phyloP scores from a whole-genome alignment of 2,888 invertebrate genomes.

The Tachina fera region DNA sequence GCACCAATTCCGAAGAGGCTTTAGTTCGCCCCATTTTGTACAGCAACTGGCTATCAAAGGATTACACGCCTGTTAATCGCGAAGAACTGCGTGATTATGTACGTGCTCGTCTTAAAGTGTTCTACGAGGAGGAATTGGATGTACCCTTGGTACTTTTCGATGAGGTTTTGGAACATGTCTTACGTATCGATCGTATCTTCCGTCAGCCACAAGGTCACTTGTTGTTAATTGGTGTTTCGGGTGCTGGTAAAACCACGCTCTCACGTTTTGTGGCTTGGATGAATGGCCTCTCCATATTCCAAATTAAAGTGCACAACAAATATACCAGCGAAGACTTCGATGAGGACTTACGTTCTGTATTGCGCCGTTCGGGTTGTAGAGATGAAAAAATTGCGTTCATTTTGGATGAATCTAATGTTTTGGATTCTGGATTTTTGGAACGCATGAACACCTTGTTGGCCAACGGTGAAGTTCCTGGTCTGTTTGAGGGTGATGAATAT shows the following conservation, averaged over 20 bases:
- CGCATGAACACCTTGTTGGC: slow-evolving; percentile 99
- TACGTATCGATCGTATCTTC: slow-evolving; percentile 99
- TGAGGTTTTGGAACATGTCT: slow-evolving; percentile 99
- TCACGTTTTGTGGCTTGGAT: slow-evolving; percentile 99
- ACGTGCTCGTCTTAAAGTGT: slow-evolving; percentile 97
- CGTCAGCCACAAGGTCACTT: slow-evolving; percentile 99
- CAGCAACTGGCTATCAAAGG: slow-evolving; percentile 99
- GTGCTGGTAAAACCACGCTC: slow-evolving; percentile 99
- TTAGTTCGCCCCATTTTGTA: slow-evolving; percentile 97
- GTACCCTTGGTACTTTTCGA: slow-evolving; percentile 99
- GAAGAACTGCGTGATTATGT: slow-evolving; percentile 98
- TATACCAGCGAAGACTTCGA: slow-evolving; percentile 99
- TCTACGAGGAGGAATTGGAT: slow-evolving; percentile 99
- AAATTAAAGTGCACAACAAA: slow-evolving; percentile 99
- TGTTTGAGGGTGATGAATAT: slow-evolving; percentile 98
- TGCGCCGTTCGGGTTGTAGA: slow-evolving; percentile 94
- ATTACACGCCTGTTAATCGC: slow-evolving; percentile 97
- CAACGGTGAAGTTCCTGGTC: slow-evolving; percentile 97
- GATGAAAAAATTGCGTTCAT: slow-evolving; percentile 99
- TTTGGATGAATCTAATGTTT: slow-evolving; percentile 98
- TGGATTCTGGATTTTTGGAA: slow-evolving; percentile 99
- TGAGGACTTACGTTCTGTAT: slow-evolving; percentile 96
- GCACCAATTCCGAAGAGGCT: slow-evolving; percentile 92
- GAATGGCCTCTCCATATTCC: slow-evolving; percentile 99
- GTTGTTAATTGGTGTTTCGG: slow-evolving; percentile 98